Base-by-base conservation (phyloP, 2,113 vertebrate species). In the Scartelaos histophorus region DNA sequence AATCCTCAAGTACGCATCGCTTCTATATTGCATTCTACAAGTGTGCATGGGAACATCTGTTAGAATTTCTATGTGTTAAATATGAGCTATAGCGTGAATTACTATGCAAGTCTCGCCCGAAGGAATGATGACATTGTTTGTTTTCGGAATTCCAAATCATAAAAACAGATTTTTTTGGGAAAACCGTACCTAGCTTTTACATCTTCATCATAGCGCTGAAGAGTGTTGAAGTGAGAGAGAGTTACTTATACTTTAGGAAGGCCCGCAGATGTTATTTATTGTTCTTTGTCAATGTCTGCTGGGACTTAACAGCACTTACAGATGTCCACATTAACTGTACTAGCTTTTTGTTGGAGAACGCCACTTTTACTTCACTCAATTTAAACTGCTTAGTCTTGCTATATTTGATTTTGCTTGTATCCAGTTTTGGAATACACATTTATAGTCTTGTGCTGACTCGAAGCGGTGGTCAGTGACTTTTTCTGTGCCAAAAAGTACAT, bases 241-340 rank as follows among this genome's bases (percentile, higher is more conserved):
- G 85, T 86, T 84, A 79, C 84, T 24, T 58, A 75, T 79, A 68
- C 73, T 84, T 81, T 82, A 82, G 69, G 87, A 87, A 82, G 83
- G 82, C 85, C 82, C 81, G 87, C 91, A 92, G 91, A 90, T 92
- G 91, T 90, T 90, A 88, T 90, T 89, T 89, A 90, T 90, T 91
- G 86, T 89, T 90, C 88, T 91, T 90, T 92, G 87, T 90, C 89
- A 78, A 53, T 82, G 57, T 84, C 73, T 78, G 76, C 64, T 0
- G 84, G 87, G 84, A 90, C 70, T 60, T 69, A 68, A 73, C 77
- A 74, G 65, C 82, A 84, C 87, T 89, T 81, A 86, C 90, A 91
- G 87, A 91, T 90, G 89, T 91, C 87, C 84, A 84, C 76, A 83
- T 80, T 85, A 89, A 90, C 70, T 84, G 85, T 77, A 54, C 77